Conservation (phyloP, 1,140 invertebrate species). For the Nautilus pompilius region DNA sequence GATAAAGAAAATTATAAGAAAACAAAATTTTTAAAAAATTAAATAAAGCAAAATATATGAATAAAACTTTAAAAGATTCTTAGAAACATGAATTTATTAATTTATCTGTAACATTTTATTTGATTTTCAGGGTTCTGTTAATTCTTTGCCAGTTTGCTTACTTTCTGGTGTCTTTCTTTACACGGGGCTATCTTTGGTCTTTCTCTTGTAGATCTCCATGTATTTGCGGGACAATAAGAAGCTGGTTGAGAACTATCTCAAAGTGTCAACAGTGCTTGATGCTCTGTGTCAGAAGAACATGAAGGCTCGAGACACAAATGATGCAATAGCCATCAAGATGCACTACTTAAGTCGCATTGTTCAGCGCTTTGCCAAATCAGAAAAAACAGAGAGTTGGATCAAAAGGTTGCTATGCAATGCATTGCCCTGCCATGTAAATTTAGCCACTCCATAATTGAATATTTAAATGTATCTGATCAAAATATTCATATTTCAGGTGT, state of each 20-base stretch:
- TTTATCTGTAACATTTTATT: no score
- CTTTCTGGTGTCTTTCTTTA: conserved; percentile 47
- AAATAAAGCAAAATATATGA: no score
- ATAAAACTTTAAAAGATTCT: no score
- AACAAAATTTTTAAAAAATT: no score
- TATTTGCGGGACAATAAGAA: conserved; percentile 71
- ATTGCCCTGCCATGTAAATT: no score
- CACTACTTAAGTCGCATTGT: conserved; percentile 80
- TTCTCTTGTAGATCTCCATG: conserved; percentile 74
- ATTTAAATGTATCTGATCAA: no score
- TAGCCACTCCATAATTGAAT: no score
- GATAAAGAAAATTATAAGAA: no score
- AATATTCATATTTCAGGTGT: no score
- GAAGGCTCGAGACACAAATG: conserved; percentile 79
- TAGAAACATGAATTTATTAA: no score
- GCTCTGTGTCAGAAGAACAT: conserved; percentile 84
- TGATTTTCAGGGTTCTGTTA: no score
- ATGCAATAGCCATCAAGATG: conserved; percentile 88
- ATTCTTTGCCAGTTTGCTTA: not conserved
- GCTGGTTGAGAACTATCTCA: conserved; percentile 71
- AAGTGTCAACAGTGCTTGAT: conserved; percentile 79
- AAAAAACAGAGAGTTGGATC: conserved; percentile 30
- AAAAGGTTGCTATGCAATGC: conserved; percentile 36
- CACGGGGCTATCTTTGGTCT: no score
- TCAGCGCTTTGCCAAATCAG: conserved; percentile 25